Evolutionary conservation across 2,888 invertebrate species (phyloP), one percentile per base, ranked within the genome.

Genomic region (Metacarcinus magister): DNA sequence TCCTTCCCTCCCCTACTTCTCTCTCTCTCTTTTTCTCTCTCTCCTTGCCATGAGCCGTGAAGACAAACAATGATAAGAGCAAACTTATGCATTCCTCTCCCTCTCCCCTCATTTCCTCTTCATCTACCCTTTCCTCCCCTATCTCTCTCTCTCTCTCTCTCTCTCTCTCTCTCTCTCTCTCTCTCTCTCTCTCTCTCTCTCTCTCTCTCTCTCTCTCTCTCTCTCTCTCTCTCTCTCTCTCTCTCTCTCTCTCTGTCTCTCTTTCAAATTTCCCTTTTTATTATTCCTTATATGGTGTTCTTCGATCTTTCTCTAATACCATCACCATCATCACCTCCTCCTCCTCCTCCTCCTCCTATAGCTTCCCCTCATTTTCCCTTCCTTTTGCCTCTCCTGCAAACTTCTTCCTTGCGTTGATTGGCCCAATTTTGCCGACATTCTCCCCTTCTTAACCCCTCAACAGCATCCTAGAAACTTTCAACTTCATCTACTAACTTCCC

Each of bases 151-250:
- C n/a, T 8, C n/a, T 8, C 3, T 1, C 19, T 7, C n/a, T 0
- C n/a, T 67, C 19, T 4, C 67, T 4, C 67, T 67, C n/a, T n/a
- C n/a, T n/a, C 5, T n/a, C n/a, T 67, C 23, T 67, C 67, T 67
- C 5, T 67, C 23, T 67, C 5, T 90, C 39, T 44, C 23, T 39
- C 39, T 90, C 90, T 90, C 44, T 90, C 43, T 90, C 39, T 43
- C 43, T 89, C 89, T 89, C 43, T 89, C 39, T 89, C 89, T 89
- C 89, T 89, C 89, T 89, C 39, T 32, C 89, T 43, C 39, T 89
- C 89, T 43, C 89, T 32, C 43, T 89, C 39, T 89, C 89, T 89
- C 89, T 89, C 89, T 43, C 89, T 89, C 89, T 89, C 89, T 67
- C 67, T 67, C 67, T 67, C 67, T 67, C 10, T 67, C 54, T 54